Evolutionary conservation across 2,797 vertebrate species (phyloP), one percentile per base, ranked within the genome.

Genomic region (Esox lucius): DNA sequence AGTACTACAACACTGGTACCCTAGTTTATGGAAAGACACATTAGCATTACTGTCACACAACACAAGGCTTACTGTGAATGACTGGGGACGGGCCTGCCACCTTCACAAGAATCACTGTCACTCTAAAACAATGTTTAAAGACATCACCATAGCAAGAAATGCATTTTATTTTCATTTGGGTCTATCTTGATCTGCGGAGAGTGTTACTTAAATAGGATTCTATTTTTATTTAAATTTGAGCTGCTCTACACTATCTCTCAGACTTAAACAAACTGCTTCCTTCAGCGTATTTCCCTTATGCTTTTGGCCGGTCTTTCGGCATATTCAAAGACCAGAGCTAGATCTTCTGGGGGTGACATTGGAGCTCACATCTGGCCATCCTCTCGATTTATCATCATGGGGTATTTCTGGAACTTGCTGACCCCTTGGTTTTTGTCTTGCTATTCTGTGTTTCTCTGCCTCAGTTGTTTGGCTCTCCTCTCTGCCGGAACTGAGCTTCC

Each of bases 401-500:
- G 53, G 26, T 80, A 80, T 86, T 87, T 85, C 81, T 83, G 65
- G 74, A 87, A 84, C 73, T 70, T 79, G 82, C 84, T 86, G 84
- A 86, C 62, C 62, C 46, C 5, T 46, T 74, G 3, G 24, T 65
- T 49, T 42, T 66, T 53, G 49, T 56, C 73, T 46, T 19, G 22
- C 59, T 53, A 70, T 64, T 73, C 31, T 11, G n/a, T 56, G 33
- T 77, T 68, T 48, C 75, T 70, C 65, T 24, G 15, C 64, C 9
- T 83, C 72, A 39, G 15, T 70, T 31, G 33, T 69, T 24, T 24
- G 61, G 70, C 68, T 84, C 81, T 69, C 71, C 11, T 71, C 11
- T 81, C 78, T 82, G 56, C 64, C 28, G 15, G 46, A 68, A 62
- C 67, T 48, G 5, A 59, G 48, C 82, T 81, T 82, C 74, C 66